Conservation (phyloP, 2,888 invertebrate species). For the Hymenopus coronatus region DNA sequence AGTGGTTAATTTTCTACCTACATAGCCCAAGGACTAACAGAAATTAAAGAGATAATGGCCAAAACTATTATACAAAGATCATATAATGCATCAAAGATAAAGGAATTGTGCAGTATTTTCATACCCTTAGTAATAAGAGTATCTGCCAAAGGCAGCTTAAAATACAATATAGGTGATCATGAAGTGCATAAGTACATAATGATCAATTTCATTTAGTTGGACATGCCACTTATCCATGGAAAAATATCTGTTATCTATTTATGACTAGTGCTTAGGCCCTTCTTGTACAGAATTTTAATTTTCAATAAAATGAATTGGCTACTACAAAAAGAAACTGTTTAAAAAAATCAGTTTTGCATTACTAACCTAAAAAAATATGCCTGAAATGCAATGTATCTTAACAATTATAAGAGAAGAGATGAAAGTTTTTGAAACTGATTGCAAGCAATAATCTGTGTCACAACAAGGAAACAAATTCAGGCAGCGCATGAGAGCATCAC, state of each 20-base stretch:
- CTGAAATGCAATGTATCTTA: too few relatives aligned
- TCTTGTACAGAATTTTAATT: not conserved
- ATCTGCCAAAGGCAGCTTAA: not conserved
- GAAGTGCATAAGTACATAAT: not conserved
- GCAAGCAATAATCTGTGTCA: not conserved
- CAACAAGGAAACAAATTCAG: not conserved
- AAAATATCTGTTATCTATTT: slow-evolving; percentile 1
- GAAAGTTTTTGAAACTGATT: not conserved
- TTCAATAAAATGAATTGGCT: not conserved
- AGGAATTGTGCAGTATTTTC: not conserved
- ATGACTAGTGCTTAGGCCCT: slow-evolving; percentile 12
- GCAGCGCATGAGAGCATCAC: not conserved
- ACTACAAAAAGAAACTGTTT: not conserved
- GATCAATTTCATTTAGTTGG: not conserved
- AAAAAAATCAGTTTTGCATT: too few relatives aligned
- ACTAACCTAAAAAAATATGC: too few relatives aligned
- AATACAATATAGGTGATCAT: not conserved
- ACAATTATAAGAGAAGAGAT: too few relatives aligned
- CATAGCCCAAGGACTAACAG: slow-evolving; percentile 1
- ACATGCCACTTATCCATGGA: not conserved
- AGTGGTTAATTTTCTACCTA: not conserved
- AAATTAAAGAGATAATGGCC: not conserved
- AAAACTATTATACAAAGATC: not conserved
- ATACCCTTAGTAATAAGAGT: not conserved
- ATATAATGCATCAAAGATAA: slow-evolving; percentile 4